These are phyloP conservation scores for Conger conger DNA, from an alignment of 2,113 vertebrate genomes.

Conservation along the genomic window DNA sequence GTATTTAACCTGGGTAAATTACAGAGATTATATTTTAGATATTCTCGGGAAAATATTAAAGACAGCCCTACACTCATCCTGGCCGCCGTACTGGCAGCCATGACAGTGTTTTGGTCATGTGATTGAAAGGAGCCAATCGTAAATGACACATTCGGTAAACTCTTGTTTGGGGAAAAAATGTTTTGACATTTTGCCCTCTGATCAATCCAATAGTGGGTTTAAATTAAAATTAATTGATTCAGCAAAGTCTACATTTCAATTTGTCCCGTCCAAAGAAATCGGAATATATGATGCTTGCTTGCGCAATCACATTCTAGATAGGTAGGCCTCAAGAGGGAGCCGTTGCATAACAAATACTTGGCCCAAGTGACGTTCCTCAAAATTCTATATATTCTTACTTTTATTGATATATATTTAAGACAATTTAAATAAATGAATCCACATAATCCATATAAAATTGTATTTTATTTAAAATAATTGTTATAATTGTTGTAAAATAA, in stretches of 20 bases:
- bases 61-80: slow-evolving; percentile 61
- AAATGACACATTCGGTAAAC: not conserved
- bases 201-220: not conserved
- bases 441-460: too few species aligned
- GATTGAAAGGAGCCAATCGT: slow-evolving; percentile 44
- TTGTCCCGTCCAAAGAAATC: not conserved
- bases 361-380: too few species aligned
- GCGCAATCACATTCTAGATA: not conserved
- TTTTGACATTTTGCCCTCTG: not conserved
- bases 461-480: too few species aligned
- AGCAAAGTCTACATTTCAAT: not conserved
- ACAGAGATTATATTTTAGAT: slow-evolving; percentile 56
- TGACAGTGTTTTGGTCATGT: slow-evolving; percentile 67
- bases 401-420: too few species aligned
- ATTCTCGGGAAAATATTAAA: slow-evolving; percentile 58
- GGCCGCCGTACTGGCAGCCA: slow-evolving; percentile 65
- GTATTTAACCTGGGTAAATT: slow-evolving; percentile 48
- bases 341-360: not conserved
- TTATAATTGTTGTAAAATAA: too few species aligned
- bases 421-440: too few species aligned
- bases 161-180: not conserved
- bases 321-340: not conserved
- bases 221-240: not conserved
- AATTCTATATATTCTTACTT: too few species aligned
- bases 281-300: not conserved